Evolutionary conservation across 2,797 vertebrate species (phyloP), one percentile per base, ranked within the genome.

Genomic region (Tamandua tetradactyla): DNA sequence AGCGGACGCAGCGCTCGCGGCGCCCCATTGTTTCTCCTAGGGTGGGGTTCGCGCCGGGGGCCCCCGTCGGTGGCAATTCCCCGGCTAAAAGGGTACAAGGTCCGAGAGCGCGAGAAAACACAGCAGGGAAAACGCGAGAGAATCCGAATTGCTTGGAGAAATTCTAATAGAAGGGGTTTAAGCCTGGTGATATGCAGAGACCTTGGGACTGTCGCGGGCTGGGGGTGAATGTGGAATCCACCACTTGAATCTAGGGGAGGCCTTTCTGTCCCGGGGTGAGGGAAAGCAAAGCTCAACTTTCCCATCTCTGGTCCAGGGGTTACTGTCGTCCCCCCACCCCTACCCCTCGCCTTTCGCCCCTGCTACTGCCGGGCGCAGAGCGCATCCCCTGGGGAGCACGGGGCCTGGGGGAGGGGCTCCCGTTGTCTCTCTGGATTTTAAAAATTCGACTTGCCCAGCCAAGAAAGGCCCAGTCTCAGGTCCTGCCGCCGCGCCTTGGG

Each of bases 1-100:
- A 95, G 97, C 91, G 98, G 76, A 30, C 76, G 94, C 40, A 25
- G 4, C 10, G 76, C 17, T 62, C 68, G 23, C 27, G 6, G 13
- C 84, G 12, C 37, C 14, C 89, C 75, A 90, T 95, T 95, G 94
- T 90, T 71, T 52, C 76, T 62, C 20, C 0, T 42, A 18, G 4
- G 7, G 83, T 18, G 22, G 69, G 30, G 81, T 13, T 10, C 22
- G 52, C 25, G 44, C 76, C 75, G 1, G 62, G 72, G 15, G 1
- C 49, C 78, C 87, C 55, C 27, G 85, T 78, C 40, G 47, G 78
- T 57, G 42, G 8, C 79, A 13, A n/a, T 82, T 37, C 35, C 32
- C 68, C 0, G 3, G 40, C 62, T 55, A 35, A 32, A 71, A 25
- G 22, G 20, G 64, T 25, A 14, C 11, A 22, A 52, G 18, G 32